Base-by-base conservation (phyloP, 2,113 vertebrate species). In the Pontoporia blainvillei region DNA sequence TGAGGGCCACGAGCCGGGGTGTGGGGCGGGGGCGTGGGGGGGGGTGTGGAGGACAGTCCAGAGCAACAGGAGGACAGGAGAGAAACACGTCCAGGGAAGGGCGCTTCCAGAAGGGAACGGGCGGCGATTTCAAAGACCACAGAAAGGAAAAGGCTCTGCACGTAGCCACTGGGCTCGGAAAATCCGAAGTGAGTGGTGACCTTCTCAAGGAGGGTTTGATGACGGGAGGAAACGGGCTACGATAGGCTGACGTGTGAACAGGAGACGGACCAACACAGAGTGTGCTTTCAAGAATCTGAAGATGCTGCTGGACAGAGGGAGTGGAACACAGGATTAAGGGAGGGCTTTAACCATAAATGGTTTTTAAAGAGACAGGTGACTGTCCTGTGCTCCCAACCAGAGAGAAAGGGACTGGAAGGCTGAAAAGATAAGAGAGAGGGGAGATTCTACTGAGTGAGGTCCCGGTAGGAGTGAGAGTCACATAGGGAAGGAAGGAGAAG, bases 101-200 rank as follows among this genome's bases (percentile, higher is more conserved):
- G 18, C 6, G 25, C 52, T 36, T 62, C 14, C 4, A 1, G n/a
- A 8, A 7, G 36, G 36, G 11, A 5, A 10, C 0, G 0, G 3
- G 34, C 14, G 52, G 49, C 8, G 13, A 59, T n/a, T 41, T 17
- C 86, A 14, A 44, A 95, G 25, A 4, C 15, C 3, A 23, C 13
- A 34, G 69, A 17, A 29, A 69, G 52, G 13, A 44, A 69, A 39
- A 54, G 59, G 66, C 7, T 14, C 11, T 18, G 75, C 14, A 11
- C 5, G 15, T 1, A 29, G 96, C 3, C 52, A 8, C 62, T 7
- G 17, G 8, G 29, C 0, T 36, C 36, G 46, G 49, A 9, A 5
- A 36, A 39, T 6, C 25, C 15, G 36, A 49, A 67, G 86, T 14
- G 64, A 39, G 1, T 0, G 13, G 52, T 3, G 14, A 34, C 41